Evolutionary conservation across 2,888 invertebrate species (phyloP).

Genomic region (Dascillus cervinus): DNA sequence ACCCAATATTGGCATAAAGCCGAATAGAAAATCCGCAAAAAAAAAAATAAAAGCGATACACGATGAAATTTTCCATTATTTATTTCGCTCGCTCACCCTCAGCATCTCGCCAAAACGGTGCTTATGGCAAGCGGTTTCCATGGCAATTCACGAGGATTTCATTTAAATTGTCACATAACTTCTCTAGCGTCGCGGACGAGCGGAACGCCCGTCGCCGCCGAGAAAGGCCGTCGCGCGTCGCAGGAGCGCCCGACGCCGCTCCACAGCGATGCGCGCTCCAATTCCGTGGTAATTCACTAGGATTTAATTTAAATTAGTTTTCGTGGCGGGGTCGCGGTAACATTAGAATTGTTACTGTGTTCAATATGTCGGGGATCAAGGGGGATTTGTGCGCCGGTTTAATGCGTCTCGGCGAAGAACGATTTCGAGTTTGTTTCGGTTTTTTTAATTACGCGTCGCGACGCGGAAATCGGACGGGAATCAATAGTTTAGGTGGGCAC

Average conservation of each 20-base stretch:
- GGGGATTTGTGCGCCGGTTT: slow-evolving; percentile 20
- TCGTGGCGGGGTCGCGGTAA: slow-evolving; percentile 36
- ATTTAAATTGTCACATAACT: slow-evolving; percentile 39
- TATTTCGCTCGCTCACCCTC: slow-evolving; percentile 16
- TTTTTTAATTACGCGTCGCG: neutral
- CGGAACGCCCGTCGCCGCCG: too few relatives aligned
- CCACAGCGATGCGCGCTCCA: slow-evolving; percentile 16
- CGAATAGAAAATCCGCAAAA: too few relatives aligned
- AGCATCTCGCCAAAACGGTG: slow-evolving; percentile 25
- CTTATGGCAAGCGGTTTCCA: slow-evolving; percentile 38
- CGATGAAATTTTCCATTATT: neutral
- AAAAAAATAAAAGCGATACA: too few relatives aligned
- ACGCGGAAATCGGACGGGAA: slow-evolving; percentile 3
- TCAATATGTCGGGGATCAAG: slow-evolving; percentile 29
- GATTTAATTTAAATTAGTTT: slow-evolving; percentile 72
- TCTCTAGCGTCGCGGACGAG: slow-evolving; percentile 16
- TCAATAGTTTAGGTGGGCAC: slow-evolving; percentile 29
- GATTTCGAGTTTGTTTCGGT: slow-evolving; percentile 4
- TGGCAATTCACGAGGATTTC: slow-evolving; percentile 41
- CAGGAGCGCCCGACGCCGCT: slow-evolving; percentile 24
- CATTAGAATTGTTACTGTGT: slow-evolving; percentile 34
- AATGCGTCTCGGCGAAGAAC: slow-evolving; percentile 17
- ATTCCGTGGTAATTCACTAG: slow-evolving; percentile 58
- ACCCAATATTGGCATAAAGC: too few relatives aligned
- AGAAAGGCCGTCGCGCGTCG: too few relatives aligned